Conservation (phyloP, 2,797 vertebrate genomes). For the Acanthopagrus latus region DNA sequence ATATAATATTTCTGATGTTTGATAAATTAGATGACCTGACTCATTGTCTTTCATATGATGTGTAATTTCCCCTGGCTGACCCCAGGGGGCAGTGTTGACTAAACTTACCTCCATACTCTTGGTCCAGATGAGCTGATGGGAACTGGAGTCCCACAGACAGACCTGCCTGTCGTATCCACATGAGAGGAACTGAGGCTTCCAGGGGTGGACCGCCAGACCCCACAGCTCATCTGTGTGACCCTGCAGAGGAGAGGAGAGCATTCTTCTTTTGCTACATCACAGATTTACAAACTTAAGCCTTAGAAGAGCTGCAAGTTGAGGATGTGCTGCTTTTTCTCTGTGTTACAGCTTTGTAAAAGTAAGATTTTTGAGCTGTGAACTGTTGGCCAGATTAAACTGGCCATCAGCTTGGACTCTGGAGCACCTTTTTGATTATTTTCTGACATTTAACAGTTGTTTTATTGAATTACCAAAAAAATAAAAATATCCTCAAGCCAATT, state of each 20-base stretch:
- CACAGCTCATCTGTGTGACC: constrained; percentile 98
- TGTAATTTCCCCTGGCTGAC: constrained; percentile 37
- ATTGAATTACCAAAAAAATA: not conserved
- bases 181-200: constrained; percentile 93
- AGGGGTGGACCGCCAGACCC: constrained; percentile 94
- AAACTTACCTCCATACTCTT: constrained; percentile 92
- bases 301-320: not conserved
- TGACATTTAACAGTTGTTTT: not conserved
- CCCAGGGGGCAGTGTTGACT: constrained; percentile 66
- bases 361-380: not conserved
- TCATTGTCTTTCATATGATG: too few species aligned
- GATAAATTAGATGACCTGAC: too few species aligned
- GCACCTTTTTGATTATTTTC: not conserved
- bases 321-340: not conserved
- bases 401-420: not conserved
- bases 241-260: constrained; percentile 73
- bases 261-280: not conserved
- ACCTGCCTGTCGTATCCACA: constrained; percentile 96
- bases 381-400: constrained; percentile 1
- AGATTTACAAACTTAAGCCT: not conserved
- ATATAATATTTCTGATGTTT: not conserved
- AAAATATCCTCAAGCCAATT: too few species aligned
- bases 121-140: constrained; percentile 93
- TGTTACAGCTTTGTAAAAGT: not conserved
- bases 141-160: constrained; percentile 93